These are phyloP conservation scores for Okamejei kenojei DNA, from an alignment of 2,797 vertebrate genomes.

Conservation along the genomic window DNA sequence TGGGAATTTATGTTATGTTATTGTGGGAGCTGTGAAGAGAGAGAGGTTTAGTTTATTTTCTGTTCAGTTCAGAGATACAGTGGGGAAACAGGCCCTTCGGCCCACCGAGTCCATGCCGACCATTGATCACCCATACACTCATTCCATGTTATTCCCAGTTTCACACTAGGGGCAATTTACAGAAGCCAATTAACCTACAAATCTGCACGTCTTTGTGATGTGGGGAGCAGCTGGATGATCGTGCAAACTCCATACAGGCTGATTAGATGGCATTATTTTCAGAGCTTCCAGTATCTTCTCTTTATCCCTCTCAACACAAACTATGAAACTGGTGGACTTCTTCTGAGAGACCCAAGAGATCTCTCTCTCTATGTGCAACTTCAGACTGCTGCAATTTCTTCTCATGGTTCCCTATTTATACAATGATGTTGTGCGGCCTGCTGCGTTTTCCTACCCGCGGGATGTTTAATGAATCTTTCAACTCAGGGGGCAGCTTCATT, in stretches of 20 bases:
- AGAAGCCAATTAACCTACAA: too few relatives aligned
- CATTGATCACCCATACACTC: too few relatives aligned
- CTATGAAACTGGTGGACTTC: not conserved
- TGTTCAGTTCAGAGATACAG: too few relatives aligned
- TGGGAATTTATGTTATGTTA: constrained; percentile 9
- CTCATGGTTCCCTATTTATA: not conserved
- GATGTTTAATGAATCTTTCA: not conserved
- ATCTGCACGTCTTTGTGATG: too few relatives aligned
- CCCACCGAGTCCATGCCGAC: too few relatives aligned
- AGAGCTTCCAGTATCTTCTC: not conserved
- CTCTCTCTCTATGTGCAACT: not conserved
- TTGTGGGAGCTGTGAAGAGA: constrained; percentile 37
- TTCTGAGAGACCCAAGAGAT: not conserved
- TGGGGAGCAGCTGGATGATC: too few relatives aligned
- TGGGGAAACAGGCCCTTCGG: too few relatives aligned
- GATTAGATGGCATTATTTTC: not conserved
- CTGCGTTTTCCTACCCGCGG: not conserved
- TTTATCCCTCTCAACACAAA: not conserved
- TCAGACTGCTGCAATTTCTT: not conserved
- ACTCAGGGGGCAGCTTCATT: not conserved
- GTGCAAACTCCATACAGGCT: not conserved
- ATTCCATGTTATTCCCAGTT: too few relatives aligned
- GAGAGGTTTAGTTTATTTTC: not conserved
- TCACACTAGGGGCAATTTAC: too few relatives aligned
- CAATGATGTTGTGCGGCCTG: not conserved